Evolutionary conservation across 53 echinoderm and acorn worm species (phyloP), one percentile per base, ranked within the genome.

Genomic region (Apostichopus leukothele): DNA sequence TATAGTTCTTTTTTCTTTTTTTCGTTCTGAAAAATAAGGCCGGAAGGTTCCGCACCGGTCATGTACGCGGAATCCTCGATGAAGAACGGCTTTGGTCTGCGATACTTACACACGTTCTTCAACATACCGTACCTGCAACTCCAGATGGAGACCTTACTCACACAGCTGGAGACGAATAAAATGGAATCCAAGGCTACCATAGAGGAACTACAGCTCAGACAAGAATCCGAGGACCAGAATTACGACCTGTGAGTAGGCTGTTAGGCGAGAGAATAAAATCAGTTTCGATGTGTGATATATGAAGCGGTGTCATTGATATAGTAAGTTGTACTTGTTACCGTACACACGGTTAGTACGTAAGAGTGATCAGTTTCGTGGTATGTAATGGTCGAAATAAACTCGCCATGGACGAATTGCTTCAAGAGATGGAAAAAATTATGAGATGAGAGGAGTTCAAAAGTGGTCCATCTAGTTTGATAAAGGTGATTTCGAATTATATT

Each of bases 31-130:
- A 39, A 39, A 39, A 39, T 0, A 39, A 97, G 97, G 83, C 93
- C 97, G 20, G 87, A 92, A 74, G 97, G 93, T 1, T 95, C 94
- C 9, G 95, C 95, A 12, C 90, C 86, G 55, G 89, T 97, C 4
- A 92, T 90, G 74, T 92, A 91, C 61, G 97, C 97, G 3, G 97
- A 97, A 83, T 93, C 97, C 22, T 97, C 97, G 13, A 97, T 97
- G 97, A 95, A 94, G 84, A 97, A 97, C 54, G 97, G 97, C 60
- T 97, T 95, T 88, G 97, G 97, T 19, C 89, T 97, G 75, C 94
- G 93, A 89, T 97, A 94, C 73, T 90, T 97, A 13, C 97, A 97
- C 90, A 94, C 95, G 80, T 97, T 97, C 92, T 97, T 97, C 93
- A 97, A 97, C 84, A 95, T 97, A 75, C 97, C 97, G 77, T 97